Evolutionary conservation across 2,888 invertebrate genomes (phyloP).

Genomic region (Tachina grossa): DNA sequence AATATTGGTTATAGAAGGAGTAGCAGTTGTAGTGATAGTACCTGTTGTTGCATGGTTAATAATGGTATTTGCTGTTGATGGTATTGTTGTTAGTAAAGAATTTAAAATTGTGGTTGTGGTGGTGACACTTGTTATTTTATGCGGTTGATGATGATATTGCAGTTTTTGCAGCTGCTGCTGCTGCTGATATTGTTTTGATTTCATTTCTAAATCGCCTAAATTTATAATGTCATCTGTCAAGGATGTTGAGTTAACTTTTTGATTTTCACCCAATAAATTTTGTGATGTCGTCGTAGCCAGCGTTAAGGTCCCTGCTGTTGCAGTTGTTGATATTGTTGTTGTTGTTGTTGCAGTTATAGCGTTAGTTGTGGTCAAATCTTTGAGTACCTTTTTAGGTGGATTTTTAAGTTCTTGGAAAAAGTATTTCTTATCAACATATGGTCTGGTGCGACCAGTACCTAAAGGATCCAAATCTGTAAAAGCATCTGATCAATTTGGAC

Average conservation of each 20-base stretch:
- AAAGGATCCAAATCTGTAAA: conserved; percentile 97
- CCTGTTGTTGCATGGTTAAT: conserved; percentile 67
- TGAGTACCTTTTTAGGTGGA: conserved; percentile 95
- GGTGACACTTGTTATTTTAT: conserved; percentile 71
- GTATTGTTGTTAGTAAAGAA: conserved; percentile 64
- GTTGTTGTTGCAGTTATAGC: conserved; percentile 57
- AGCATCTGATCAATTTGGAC: conserved; percentile 86
- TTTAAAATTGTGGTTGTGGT: conserved; percentile 63
- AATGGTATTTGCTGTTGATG: conserved; percentile 61
- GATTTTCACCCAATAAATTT: conserved; percentile 53
- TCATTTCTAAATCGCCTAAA: conserved; percentile 66
- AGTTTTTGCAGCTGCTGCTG: conserved; percentile 64
- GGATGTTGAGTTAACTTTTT: conserved; percentile 30
- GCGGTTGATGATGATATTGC: conserved; percentile 69
- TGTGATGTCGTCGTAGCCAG: conserved; percentile 59
- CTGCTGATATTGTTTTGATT: conserved; percentile 65
- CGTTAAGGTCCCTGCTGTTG: conserved; percentile 49
- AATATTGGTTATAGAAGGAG: conserved; percentile 40
- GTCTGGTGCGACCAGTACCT: conserved; percentile 95
- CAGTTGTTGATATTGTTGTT: conserved; percentile 59
- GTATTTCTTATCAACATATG: conserved; percentile 97
- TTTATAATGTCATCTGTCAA: conserved; percentile 65
- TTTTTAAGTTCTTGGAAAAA: conserved; percentile 98
- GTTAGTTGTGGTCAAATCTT: conserved; percentile 86
- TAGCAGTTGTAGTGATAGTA: conserved; percentile 67